A percentile compares a stretch with the other conserved stretches of the same genome.
phyloP scores from a whole-genome alignment of 2,113 vertebrate species.

The Xerus inauris region DNA sequence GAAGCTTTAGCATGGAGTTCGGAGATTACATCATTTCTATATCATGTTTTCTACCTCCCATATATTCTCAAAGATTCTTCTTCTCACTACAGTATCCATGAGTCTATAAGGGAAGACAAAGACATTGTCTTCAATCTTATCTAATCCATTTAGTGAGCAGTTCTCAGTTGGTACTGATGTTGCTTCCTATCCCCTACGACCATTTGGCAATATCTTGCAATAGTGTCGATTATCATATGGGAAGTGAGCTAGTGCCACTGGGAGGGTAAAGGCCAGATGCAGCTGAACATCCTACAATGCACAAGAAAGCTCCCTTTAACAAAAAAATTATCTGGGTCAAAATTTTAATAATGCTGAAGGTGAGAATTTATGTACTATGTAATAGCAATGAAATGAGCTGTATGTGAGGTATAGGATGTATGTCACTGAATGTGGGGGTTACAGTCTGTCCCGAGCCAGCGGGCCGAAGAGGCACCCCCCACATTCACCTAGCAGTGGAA shows the following conservation, averaged over 20 bases:
- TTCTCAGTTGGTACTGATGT: not conserved
- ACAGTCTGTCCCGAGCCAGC: no score
- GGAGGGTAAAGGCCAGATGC: not conserved
- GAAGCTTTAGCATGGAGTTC: not conserved
- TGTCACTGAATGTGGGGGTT: no score
- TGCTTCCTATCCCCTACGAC: not conserved
- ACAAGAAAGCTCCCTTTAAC: not conserved
- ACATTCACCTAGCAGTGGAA: no score
- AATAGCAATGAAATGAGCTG: not conserved
- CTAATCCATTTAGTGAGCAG: not conserved
- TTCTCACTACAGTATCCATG: not conserved
- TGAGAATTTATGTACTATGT: not conserved
- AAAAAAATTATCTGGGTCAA: not conserved
- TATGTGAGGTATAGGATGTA: not conserved
- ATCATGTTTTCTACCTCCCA: no score
- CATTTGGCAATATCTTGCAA: not conserved
- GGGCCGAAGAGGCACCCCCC: no score
- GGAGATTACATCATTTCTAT: not conserved
- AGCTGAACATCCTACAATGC: no score
- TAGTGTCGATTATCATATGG: not conserved
- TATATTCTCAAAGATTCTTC: not conserved
- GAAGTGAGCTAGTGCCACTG: not conserved
- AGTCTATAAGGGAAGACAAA: not conserved
- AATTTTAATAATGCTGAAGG: not conserved
- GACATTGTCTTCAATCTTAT: not conserved